Percentiles rank a stretch among this genome's conserved stretches.
phyloP scores from a whole-genome alignment of 2,888 invertebrate genomes.

The Aporophyla lueneburgensis region DNA sequence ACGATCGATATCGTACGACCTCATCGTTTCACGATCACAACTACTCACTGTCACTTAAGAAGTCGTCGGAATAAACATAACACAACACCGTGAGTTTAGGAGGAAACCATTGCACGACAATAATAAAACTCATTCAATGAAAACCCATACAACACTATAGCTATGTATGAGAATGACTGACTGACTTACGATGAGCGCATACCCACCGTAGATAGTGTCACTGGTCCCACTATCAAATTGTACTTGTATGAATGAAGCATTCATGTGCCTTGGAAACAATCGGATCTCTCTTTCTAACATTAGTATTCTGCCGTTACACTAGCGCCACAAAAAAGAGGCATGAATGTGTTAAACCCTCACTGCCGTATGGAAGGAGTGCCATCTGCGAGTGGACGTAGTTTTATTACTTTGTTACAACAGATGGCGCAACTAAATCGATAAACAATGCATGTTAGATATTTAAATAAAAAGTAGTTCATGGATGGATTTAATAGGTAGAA shows the following conservation, averaged over 20 bases:
- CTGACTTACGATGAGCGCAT: conserved; percentile 48
- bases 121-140: conserved; percentile 47
- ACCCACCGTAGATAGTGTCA: conserved; percentile 53
- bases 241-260: conserved; percentile 59
- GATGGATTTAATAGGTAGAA: not conserved
- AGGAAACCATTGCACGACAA: conserved; percentile 66
- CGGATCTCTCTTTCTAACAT: conserved; percentile 78
- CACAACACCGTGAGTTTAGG: conserved; percentile 62
- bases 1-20: conserved; percentile 68
- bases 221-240: conserved; percentile 54
- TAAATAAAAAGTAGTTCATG: not conserved
- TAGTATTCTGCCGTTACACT: conserved; percentile 41
- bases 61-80: conserved; percentile 44
- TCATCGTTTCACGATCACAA: conserved; percentile 66
- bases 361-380: conserved; percentile 54
- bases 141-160: conserved; percentile 37
- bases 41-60: conserved; percentile 57
- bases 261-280: conserved; percentile 52
- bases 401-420: conserved; percentile 63
- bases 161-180: conserved; percentile 49
- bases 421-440: conserved; percentile 74
- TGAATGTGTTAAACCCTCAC: conserved; percentile 29
- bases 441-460: not conserved
- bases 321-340: conserved; percentile 59
- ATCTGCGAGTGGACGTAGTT: conserved; percentile 55